Conservation (phyloP, 2,797 vertebrate genomes). For the Gallinago stenura region DNA sequence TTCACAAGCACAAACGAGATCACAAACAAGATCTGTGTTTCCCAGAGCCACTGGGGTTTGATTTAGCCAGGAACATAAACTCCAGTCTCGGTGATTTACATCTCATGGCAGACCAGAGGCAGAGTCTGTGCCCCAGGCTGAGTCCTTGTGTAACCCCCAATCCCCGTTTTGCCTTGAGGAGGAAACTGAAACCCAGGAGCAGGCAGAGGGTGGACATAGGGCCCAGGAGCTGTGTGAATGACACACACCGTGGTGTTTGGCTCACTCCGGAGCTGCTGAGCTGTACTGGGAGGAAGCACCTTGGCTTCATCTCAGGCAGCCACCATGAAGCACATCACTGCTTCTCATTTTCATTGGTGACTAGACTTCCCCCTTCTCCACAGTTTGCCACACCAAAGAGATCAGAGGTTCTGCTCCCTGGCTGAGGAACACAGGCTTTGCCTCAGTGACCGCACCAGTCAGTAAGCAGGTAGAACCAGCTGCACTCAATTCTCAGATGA, state of each 20-base stretch:
- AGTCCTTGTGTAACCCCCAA: background rate
- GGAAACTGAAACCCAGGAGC: background rate
- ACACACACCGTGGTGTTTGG: accelerated
- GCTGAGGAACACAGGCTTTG: background rate
- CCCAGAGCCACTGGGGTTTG: background rate
- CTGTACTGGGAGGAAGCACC: background rate
- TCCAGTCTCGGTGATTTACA: background rate
- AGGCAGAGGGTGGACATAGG: background rate
- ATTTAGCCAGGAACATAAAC: background rate
- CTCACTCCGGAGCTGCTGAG: background rate
- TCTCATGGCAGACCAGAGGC: background rate
- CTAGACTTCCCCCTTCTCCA: background rate
- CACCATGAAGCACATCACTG: too few relatives aligned
- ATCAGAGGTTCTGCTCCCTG: background rate
- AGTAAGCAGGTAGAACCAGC: background rate
- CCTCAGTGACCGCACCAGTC: background rate
- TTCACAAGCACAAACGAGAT: background rate
- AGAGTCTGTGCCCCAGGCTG: background rate
- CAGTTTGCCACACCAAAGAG: background rate
- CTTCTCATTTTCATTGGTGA: background rate
- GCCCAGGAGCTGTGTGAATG: background rate
- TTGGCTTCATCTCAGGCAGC: background rate
- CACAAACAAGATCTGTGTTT: background rate
- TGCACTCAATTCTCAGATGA: background rate
- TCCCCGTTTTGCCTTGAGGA: background rate